phyloP scores from a whole-genome alignment of 2,797 vertebrate genomes.

The Poeciliopsis infans region DNA sequence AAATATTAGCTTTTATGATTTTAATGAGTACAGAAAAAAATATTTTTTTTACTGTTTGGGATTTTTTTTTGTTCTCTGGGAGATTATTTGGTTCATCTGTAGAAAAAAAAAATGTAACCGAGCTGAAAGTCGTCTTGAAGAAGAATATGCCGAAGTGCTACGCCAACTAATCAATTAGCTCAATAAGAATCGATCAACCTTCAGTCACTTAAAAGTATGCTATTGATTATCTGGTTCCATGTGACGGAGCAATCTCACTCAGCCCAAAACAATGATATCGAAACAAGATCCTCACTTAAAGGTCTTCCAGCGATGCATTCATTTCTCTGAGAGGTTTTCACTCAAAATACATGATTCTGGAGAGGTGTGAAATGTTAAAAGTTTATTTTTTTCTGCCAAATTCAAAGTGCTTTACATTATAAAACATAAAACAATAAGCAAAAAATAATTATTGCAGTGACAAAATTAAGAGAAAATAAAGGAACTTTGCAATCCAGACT shows the following conservation, averaged over 20 bases:
- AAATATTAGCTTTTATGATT: not conserved
- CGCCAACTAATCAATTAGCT: not conserved
- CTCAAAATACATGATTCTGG: not conserved
- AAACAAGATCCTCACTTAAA: not conserved
- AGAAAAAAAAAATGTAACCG: not conserved
- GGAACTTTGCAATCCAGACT: too few relatives aligned
- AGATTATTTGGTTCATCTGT: not conserved
- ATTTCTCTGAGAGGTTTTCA: not conserved
- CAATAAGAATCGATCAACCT: not conserved
- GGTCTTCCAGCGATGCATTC: not conserved
- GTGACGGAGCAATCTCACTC: not conserved
- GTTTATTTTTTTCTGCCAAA: too few relatives aligned
- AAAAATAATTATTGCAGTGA: too few relatives aligned
- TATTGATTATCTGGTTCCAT: slow-evolving; percentile 1
- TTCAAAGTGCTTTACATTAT: too few relatives aligned
- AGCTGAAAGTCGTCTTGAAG: not conserved
- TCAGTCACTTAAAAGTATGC: not conserved
- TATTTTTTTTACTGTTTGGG: too few relatives aligned
- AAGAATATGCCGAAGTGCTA: not conserved
- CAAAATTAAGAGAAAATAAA: too few relatives aligned
- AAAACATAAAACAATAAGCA: too few relatives aligned
- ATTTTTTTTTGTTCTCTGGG: not conserved
- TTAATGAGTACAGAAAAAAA: not conserved
- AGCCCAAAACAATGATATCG: not conserved
- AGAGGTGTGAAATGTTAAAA: not conserved